A percentile compares a stretch with the other conserved stretches of the same genome.
These are phyloP conservation scores for Conus ventricosus DNA, from an alignment of 1,140 invertebrate species.

Conservation along the genomic window DNA sequence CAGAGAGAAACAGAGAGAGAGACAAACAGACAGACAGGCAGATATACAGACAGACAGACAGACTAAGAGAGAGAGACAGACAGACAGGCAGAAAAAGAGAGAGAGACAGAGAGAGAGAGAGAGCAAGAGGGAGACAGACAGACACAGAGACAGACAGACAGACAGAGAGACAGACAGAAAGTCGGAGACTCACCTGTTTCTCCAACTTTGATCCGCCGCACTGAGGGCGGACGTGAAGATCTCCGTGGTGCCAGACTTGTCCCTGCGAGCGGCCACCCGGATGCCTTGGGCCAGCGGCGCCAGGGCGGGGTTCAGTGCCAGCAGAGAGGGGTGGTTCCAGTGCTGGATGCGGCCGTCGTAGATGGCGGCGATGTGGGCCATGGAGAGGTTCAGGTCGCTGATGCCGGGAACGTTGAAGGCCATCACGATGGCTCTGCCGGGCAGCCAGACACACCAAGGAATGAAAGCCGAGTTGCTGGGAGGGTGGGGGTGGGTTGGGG, in stretches of 20 bases:
- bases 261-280: conserved; percentile 48
- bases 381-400: conserved; percentile 39
- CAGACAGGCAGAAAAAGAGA: too few species aligned
- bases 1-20: too few species aligned
- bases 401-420: conserved; percentile 27
- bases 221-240: conserved; percentile 56
- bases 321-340: conserved; percentile 54
- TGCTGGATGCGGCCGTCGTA: conserved; percentile 52
- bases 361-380: conserved; percentile 54
- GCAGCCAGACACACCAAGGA: not conserved
- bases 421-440: conserved; percentile 27
- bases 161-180: not conserved
- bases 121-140: not conserved
- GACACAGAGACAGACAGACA: not conserved
- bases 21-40: too few species aligned
- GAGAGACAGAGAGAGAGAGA: too few species aligned
- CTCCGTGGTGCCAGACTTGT: conserved; percentile 60
- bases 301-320: conserved; percentile 39
- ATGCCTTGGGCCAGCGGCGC: conserved; percentile 45
- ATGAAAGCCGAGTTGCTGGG: not conserved
- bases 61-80: too few species aligned
- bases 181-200: not conserved
- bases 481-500: too few species aligned
- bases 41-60: too few species aligned
- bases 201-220: conserved; percentile 42